Conservation (phyloP, 2,797 vertebrate genomes). For the Cottoperca gobio region DNA sequence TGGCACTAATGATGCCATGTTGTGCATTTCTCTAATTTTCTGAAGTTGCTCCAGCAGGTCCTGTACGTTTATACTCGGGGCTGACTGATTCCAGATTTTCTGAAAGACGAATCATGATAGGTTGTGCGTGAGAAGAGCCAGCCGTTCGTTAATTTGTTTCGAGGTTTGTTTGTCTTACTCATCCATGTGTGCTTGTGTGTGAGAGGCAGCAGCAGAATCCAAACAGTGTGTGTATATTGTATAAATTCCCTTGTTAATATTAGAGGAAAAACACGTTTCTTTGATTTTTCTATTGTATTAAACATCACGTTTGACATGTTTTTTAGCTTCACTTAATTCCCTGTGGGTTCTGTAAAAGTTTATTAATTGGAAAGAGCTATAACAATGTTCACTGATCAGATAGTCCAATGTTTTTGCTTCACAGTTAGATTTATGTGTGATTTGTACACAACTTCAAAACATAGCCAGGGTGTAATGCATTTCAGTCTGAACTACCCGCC, state of each 20-base stretch:
- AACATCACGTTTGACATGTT: background rate
- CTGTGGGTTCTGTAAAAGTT: background rate
- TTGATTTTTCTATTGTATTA: conserved; percentile 18
- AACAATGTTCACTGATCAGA: background rate
- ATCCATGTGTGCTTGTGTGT: conserved; percentile 70
- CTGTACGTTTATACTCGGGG: conserved; percentile 57
- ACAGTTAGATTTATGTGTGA: background rate
- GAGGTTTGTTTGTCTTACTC: conserved; percentile 79
- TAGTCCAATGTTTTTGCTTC: background rate
- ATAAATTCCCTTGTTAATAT: conserved; percentile 42
- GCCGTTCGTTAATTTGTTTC: conserved; percentile 69
- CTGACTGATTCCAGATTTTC: conserved; percentile 81
- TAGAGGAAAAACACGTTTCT: conserved; percentile 39
- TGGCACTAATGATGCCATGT: conserved; percentile 66
- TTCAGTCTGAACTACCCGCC: background rate
- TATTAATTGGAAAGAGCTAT: background rate
- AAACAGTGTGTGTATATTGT: conserved; percentile 63
- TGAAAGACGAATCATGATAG: conserved; percentile 63
- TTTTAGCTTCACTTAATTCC: background rate
- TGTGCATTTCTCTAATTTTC: conserved; percentile 62
- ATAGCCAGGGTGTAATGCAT: background rate
- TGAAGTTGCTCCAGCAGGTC: conserved; percentile 56
- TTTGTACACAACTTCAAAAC: background rate
- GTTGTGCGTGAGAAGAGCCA: conserved; percentile 81
- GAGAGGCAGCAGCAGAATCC: conserved; percentile 59